phyloP scores from a whole-genome alignment of 2,888 invertebrate genomes.

The Nomada flava region DNA sequence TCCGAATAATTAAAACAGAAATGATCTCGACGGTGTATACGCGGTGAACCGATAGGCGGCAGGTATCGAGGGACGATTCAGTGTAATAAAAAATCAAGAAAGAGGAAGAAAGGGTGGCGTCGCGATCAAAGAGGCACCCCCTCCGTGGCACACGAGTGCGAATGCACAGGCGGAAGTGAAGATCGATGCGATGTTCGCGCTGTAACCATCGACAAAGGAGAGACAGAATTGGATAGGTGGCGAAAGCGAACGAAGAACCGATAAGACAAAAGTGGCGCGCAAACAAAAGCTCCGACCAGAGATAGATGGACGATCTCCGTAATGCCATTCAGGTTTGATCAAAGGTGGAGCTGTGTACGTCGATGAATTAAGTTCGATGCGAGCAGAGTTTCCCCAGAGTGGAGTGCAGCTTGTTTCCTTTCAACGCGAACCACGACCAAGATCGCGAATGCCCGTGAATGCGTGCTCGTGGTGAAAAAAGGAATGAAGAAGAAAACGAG shows the following conservation, averaged over 20 bases:
- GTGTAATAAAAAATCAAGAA: neutral
- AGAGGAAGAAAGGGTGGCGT: neutral
- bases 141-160: neutral
- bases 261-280: neutral
- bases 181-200: neutral
- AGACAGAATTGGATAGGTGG: neutral
- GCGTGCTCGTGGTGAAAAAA: neutral
- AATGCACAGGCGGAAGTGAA: conserved; percentile 19
- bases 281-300: neutral
- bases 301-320: neutral
- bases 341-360: too few relatives aligned
- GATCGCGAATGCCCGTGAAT: too few relatives aligned
- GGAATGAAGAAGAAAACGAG: neutral
- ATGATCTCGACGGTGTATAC: neutral
- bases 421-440: too few relatives aligned
- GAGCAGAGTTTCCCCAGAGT: too few relatives aligned
- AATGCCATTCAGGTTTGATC: neutral
- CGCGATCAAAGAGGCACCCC: conserved; percentile 27
- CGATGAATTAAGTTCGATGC: too few relatives aligned
- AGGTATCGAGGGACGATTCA: neutral
- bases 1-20: too few relatives aligned
- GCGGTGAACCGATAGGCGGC: neutral
- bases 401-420: too few relatives aligned
- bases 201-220: conserved; percentile 7
- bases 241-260: neutral